Evolutionary conservation across 1,140 invertebrate genomes (phyloP), one percentile per base, ranked within the genome.

Genomic region (Listronotus bonariensis): DNA sequence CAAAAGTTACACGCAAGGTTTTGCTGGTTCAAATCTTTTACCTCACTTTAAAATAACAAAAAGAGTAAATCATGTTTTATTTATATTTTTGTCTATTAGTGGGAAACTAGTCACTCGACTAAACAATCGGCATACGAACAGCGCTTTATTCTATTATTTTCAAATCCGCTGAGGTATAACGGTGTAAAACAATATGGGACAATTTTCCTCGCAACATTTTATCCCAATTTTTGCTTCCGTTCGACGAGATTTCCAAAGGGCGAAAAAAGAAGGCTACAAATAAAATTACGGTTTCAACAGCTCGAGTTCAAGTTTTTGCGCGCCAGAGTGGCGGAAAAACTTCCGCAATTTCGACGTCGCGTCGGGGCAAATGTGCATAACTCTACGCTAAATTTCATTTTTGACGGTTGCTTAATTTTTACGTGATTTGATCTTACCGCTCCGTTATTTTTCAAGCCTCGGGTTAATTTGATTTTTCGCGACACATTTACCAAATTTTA

Each of bases 391-490:
- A 55, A 55, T 55, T 55, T 42, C 36, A 55, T 55, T 55, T 55
- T 41, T 55, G 53, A 42, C 53, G 40, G 53, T 55, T 55, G 53
- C 53, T 55, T 55, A 55, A 55, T 55, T 43, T 55, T 43, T 41
- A 55, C 53, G 41, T 53, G 51, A 53, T 53, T 53, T 53, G 51
- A n/a, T 53, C 51, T 53, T n/a, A 53, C 14, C 36, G 51, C 32
- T 34, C 32, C 51, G 51, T 53, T 53, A 53, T 53, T 53, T 53
- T 53, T 38, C 26, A 53, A 46, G 43, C 15, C 20, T 46, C 9
- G 15, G 10, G 12, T 20, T 46, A 18, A 18, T 14, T 20, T 46
- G 15, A 20, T 18, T 18, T 46, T 46, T 46, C 43, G 10, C 43
- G 43, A 17, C 15, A 20, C 15, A 46, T 46, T 46, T n/a, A 18